Evolutionary conservation across 2,888 invertebrate genomes (phyloP).

Genomic region (Diplazon laetatorius): DNA sequence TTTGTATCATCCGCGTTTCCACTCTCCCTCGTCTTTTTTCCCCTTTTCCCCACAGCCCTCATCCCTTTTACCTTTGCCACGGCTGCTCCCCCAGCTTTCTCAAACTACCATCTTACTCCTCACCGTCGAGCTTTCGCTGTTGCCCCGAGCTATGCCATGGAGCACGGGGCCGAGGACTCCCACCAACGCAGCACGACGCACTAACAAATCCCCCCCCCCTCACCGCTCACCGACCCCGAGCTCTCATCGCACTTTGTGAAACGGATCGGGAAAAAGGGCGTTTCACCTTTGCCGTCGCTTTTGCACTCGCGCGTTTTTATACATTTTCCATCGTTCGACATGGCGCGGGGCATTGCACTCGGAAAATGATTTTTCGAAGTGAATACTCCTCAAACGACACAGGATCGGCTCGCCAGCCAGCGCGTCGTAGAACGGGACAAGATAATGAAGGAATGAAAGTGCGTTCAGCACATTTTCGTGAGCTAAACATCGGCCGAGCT

Average conservation of each 20-base stretch:
- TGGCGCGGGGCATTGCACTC: too few relatives aligned
- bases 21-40: constrained; percentile 10
- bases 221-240: too few relatives aligned
- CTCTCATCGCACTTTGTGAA: constrained; percentile 45
- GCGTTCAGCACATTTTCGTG: too few relatives aligned
- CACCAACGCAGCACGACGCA: constrained; percentile 19
- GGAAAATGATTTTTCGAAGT: too few relatives aligned
- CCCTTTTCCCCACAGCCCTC: constrained; percentile 6
- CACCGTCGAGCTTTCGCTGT: neutral
- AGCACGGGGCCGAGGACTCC: constrained; percentile 20
- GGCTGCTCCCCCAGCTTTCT: constrained; percentile 4
- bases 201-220: neutral
- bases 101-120: constrained; percentile 5
- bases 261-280: constrained; percentile 45
- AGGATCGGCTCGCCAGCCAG: too few relatives aligned
- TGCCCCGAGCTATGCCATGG: constrained; percentile 15
- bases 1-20: constrained; percentile 45
- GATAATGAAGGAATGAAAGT: too few relatives aligned
- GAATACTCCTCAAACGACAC: too few relatives aligned
- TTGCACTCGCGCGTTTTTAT: neutral
- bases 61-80: constrained; percentile 13
- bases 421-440: too few relatives aligned
- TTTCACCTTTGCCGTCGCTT: constrained; percentile 31
- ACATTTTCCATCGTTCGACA: neutral
- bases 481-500: neutral